Evolutionary conservation across 2,888 invertebrate species (phyloP), one percentile per base, ranked within the genome.

Genomic region (Cremastobaeus sp.): DNA sequence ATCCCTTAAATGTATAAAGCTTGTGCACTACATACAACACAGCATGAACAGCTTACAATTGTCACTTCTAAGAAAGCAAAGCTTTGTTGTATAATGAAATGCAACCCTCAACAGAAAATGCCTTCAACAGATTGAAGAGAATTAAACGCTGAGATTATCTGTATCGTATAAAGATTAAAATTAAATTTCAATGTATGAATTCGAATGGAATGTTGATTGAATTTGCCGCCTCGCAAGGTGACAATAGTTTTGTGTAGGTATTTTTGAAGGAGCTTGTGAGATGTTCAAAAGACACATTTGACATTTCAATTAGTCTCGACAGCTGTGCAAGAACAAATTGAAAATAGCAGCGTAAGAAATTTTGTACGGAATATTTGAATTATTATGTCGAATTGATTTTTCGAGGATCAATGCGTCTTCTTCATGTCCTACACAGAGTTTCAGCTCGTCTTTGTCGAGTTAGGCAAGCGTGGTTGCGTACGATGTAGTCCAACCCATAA

Each of bases 401-500:
- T 66, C 57, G 66, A 66, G 48, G 18, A 57, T 66, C 57, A 47
- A 71, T 71, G 70, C 62, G 57, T 64, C 70, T 71, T 64, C 64
- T 50, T 14, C 48, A 57, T 64, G 70, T 71, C 64, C 32, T 48
- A 59, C 57, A 52, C 64, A 59, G 71, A 71, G 64, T 71, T 71
- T 71, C 64, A 48, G 71, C 52, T 71, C 78, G 79, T 79, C 80
- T 81, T 83, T 80, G 77, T 78, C 79, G 79, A 82, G 80, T 82
- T 81, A 80, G 78, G 74, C 78, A 77, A 65, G 64, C 81, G 71
- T 77, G 80, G 80, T 82, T 81, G 79, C 80, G 76, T 77, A 74
- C 81, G 79, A 79, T 81, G 78, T 78, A 79, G 78, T 75, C 73
- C 74, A 76, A 78, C 78, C 81, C 81, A 79, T 82, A 82, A 83